phyloP scores from a whole-genome alignment of 2,113 vertebrate species.

The Microtus ochrogaster region DNA sequence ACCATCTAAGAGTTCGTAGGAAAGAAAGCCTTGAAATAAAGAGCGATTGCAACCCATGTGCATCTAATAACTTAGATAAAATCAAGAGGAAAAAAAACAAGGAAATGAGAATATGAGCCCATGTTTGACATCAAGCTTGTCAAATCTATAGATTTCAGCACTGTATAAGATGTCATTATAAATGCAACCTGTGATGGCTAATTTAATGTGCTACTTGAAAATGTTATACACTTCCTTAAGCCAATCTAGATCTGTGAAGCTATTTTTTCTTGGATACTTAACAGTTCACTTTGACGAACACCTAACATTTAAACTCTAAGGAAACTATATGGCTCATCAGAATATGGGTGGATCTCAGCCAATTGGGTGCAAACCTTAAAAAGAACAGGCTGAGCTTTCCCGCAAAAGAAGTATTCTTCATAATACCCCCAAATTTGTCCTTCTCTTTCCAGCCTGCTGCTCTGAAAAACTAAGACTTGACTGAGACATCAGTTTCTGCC shows the following conservation, averaged over 20 bases:
- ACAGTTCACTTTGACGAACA: not conserved
- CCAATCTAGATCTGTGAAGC: not conserved
- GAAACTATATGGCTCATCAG: not conserved
- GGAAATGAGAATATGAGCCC: not conserved
- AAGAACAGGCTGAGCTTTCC: too few relatives aligned
- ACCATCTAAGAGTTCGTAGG: not conserved
- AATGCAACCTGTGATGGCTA: not conserved
- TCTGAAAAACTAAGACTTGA: too few relatives aligned
- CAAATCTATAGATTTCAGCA: not conserved
- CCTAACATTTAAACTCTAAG: not conserved
- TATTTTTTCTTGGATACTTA: not conserved
- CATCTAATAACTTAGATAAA: not conserved
- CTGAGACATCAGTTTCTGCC: too few relatives aligned
- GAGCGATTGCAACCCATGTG: not conserved
- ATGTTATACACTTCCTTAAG: not conserved
- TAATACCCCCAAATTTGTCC: too few relatives aligned
- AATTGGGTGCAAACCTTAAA: too few relatives aligned
- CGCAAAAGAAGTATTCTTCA: too few relatives aligned
- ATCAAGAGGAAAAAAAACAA: not conserved
- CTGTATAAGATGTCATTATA: not conserved
- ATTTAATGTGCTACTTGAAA: not conserved
- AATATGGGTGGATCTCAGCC: too few relatives aligned
- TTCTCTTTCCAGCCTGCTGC: too few relatives aligned
- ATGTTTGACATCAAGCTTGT: not conserved
- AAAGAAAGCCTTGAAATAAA: not conserved